Conservation (phyloP, 2,797 vertebrate species). For the Dicrostonyx torquatus region DNA sequence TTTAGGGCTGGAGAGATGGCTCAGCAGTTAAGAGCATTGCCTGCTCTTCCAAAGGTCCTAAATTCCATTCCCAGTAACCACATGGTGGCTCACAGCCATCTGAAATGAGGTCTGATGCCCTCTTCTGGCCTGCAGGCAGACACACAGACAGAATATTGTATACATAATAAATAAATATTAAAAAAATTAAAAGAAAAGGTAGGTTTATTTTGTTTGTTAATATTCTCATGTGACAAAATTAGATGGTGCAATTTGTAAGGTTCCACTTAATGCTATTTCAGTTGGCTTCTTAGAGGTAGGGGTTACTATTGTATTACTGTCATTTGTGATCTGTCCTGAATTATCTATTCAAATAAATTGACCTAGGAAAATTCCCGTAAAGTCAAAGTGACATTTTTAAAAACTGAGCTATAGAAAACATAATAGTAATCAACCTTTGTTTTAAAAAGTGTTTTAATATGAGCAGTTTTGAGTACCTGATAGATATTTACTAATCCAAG, state of each 20-base stretch:
- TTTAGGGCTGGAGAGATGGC: too few relatives aligned
- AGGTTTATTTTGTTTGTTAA: slow-evolving; percentile 33
- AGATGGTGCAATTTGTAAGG: slow-evolving; percentile 30
- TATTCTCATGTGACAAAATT: slow-evolving; percentile 47
- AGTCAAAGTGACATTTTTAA: slow-evolving; percentile 51
- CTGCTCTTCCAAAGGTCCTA: too few relatives aligned
- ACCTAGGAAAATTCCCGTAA: slow-evolving; percentile 51
- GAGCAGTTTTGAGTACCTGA: slow-evolving; percentile 55
- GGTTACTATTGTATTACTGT: background rate
- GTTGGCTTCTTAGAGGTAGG: slow-evolving; percentile 12
- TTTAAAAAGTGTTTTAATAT: slow-evolving; percentile 62
- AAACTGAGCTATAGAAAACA: slow-evolving; percentile 25
- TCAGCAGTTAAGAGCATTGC: too few relatives aligned
- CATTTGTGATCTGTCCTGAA: slow-evolving; percentile 43
- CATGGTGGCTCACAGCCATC: too few relatives aligned
- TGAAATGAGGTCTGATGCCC: too few relatives aligned
- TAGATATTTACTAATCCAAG: slow-evolving; percentile 59
- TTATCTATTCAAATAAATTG: slow-evolving; percentile 47
- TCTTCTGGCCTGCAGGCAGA: too few relatives aligned
- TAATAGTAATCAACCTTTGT: slow-evolving; percentile 38
- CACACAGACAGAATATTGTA: too few relatives aligned
- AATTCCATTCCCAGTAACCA: too few relatives aligned
- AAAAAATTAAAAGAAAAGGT: too few relatives aligned
- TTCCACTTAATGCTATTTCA: slow-evolving; percentile 58
- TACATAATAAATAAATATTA: too few relatives aligned